Conservation (phyloP, 1,140 invertebrate genomes). For the Solenopsis invicta region DNA sequence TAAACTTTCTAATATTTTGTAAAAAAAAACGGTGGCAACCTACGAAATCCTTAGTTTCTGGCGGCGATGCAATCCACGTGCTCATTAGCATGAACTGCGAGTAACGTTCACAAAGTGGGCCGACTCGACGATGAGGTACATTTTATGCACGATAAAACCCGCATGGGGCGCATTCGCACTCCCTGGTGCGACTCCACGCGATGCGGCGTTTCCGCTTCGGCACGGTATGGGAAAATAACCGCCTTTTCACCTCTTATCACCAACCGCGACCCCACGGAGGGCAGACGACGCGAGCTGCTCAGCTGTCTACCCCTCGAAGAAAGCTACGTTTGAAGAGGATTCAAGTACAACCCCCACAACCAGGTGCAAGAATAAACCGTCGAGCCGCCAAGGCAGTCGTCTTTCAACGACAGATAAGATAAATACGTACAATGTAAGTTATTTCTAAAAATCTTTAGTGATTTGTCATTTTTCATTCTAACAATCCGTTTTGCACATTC, state of each 20-base stretch:
- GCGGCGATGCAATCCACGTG: constrained; percentile 11
- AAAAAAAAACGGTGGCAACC: neutral
- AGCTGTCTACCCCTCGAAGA: constrained; percentile 71
- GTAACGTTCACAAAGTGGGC: constrained; percentile 74
- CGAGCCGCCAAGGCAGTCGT: neutral
- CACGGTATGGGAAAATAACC: constrained; percentile 80
- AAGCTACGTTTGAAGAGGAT: constrained; percentile 69
- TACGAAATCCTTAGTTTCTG: constrained; percentile 18
- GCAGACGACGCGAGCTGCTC: constrained; percentile 72
- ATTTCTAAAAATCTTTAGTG: constrained; percentile 1
- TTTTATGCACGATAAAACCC: constrained; percentile 81
- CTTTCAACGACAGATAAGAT: constrained; percentile 25
- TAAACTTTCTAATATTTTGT: neutral
- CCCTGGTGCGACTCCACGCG: constrained; percentile 27
- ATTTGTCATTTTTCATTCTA: neutral
- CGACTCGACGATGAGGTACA: constrained; percentile 63
- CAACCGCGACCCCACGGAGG: constrained; percentile 62
- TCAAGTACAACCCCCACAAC: constrained; percentile 31
- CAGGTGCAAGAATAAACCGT: constrained; percentile 36
- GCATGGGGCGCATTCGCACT: constrained; percentile 73
- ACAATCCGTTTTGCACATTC: neutral
- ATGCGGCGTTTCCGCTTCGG: constrained; percentile 77
- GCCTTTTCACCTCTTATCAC: constrained; percentile 79
- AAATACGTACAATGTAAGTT: neutral
- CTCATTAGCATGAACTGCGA: constrained; percentile 61